These are phyloP conservation scores for Harpalus rubripes DNA, from an alignment of 2,888 invertebrate genomes.

Conservation along the genomic window DNA sequence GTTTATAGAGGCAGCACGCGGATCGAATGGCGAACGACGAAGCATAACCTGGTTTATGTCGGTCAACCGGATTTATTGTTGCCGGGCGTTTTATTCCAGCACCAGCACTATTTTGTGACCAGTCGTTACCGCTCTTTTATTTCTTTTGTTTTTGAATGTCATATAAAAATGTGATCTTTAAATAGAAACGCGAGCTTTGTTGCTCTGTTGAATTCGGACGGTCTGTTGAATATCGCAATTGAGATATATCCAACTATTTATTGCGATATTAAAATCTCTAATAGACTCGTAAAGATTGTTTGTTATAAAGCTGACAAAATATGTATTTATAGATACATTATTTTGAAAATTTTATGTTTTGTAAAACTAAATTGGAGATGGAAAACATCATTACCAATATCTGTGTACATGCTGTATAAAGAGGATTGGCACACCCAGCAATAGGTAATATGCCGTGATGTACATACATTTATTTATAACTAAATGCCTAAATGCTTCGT, in stretches of 20 bases:
- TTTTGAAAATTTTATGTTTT: too few species aligned
- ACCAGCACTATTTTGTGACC: constrained; percentile 55
- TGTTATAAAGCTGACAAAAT: constrained; percentile 15
- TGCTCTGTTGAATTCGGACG: not conserved
- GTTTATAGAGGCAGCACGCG: constrained; percentile 43
- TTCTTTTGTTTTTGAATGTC: constrained; percentile 58
- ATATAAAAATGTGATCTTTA: constrained; percentile 53
- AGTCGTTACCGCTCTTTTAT: constrained; percentile 58
- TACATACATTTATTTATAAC: too few species aligned
- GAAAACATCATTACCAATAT: too few species aligned
- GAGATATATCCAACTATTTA: constrained; percentile 22
- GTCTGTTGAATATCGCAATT: constrained; percentile 31
- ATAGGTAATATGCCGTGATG: too few species aligned
- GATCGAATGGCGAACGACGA: constrained; percentile 27
- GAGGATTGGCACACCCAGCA: too few species aligned
- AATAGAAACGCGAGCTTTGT: constrained; percentile 46
- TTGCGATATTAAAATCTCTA: constrained; percentile 30
- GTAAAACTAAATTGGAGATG: too few species aligned
- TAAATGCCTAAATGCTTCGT: too few species aligned
- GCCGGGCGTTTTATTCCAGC: constrained; percentile 28
- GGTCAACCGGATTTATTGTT: constrained; percentile 51
- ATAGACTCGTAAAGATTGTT: constrained; percentile 36
- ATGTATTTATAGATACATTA: constrained; percentile 6
- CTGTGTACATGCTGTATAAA: too few species aligned
- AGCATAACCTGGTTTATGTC: constrained; percentile 50